phyloP scores from a whole-genome alignment of 2,888 invertebrate genomes.

The Latrodectus elegans region DNA sequence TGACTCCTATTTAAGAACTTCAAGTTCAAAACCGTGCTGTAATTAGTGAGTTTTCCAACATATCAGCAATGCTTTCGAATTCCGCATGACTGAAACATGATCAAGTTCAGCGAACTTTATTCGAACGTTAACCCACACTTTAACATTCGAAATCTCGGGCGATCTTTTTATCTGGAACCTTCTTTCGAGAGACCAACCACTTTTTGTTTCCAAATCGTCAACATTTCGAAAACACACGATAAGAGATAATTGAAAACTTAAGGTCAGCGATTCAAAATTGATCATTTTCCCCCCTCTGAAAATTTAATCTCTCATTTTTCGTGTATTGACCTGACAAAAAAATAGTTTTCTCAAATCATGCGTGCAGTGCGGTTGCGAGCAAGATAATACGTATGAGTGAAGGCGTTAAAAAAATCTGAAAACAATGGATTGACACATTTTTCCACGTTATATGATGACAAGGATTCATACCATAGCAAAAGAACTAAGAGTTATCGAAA shows the following conservation, averaged over 20 bases:
- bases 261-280: conserved; percentile 47
- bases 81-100: background rate
- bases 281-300: conserved; percentile 7
- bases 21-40: too few relatives aligned
- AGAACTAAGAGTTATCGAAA: too few relatives aligned
- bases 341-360: background rate
- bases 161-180: conserved; percentile 47
- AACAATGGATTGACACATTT: too few relatives aligned
- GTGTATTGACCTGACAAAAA: conserved; percentile 40
- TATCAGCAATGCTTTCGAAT: too few relatives aligned
- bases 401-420: too few relatives aligned
- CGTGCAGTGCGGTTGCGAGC: too few relatives aligned
- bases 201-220: conserved; percentile 53
- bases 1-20: too few relatives aligned
- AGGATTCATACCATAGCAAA: too few relatives aligned
- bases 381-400: too few relatives aligned
- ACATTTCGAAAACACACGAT: conserved; percentile 45
- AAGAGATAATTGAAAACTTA: conserved; percentile 56
- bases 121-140: conserved; percentile 47
- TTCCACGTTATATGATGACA: too few relatives aligned
- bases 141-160: background rate
- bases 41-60: too few relatives aligned
- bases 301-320: background rate
- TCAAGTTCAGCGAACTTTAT: conserved; percentile 48
- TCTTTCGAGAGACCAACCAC: conserved; percentile 22